Base-by-base conservation (phyloP, 2,797 vertebrate genomes). In the Periophthalmus magnuspinnatus region DNA sequence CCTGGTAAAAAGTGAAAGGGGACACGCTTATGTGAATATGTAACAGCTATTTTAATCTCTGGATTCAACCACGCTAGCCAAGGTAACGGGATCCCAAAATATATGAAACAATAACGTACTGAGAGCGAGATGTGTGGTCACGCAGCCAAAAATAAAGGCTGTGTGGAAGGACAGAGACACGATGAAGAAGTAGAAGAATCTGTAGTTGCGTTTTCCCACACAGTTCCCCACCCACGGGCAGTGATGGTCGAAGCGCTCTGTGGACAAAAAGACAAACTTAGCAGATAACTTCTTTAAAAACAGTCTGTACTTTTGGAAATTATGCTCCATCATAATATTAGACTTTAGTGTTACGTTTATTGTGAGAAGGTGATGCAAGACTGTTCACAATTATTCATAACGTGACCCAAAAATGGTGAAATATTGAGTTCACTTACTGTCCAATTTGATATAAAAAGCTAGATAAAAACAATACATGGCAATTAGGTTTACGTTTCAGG, bases 171-270 rank as follows among this genome's bases (percentile, higher is more conserved):
- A 95, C 65, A 98, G 95, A 2, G 96, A 98, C 79, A 98, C 94
- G 64, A 98, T 96, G 88, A 98, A 98, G 65, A 95, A 93, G 47
- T 98, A 98, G 94, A 98, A 98, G 93, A 96, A 97, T 54, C 96
- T 95, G 65, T 98, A 98, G 93, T 98, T 98, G 75, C 96, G 94
- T 83, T 94, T 97, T 55, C 97, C 97, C 45, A 97, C 96, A 7
- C 97, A 98, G 94, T 98, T 98, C 65, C 96, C 97, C 66, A 98
- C 97, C 97, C 97, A 98, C 13, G 97, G 97, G 79, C 97, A 98
- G 86, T 98, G 97, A 77, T 98, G 97, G 71, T 98, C 97, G 22
- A 98, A 98, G 1, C 96, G 92, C 82, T 98, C 97, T 98, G 87
- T 1, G 83, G 78, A 41, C 75, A n/a, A 7, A 74, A 16, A 47